Percentiles rank a stretch among this genome's conserved stretches.
Evolutionary conservation across 1,140 invertebrate species (phyloP).

Genomic region (Nixonia krombeini): DNA sequence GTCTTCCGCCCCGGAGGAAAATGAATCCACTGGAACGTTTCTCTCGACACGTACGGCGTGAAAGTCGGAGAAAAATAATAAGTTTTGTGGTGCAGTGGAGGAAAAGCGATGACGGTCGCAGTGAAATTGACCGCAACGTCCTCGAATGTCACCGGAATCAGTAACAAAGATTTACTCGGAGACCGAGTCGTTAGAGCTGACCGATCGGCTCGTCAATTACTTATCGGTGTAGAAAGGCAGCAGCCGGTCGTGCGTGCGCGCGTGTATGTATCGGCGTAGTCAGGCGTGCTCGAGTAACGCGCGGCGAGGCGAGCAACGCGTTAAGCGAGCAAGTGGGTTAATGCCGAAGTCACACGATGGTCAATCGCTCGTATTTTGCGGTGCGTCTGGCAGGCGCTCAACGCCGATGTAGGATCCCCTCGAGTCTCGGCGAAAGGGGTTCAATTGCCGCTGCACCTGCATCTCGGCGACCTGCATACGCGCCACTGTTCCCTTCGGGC

Average conservation of each 20-base stretch:
- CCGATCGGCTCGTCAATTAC: conserved; percentile 3
- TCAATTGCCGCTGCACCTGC: conserved; percentile 49
- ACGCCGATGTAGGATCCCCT: conserved; percentile 35
- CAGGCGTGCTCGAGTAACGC: conserved; percentile 15
- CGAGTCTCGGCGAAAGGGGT: conserved; percentile 48
- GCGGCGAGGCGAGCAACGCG: conserved; percentile 32
- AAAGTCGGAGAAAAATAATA: too few relatives aligned
- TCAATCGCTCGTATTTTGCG: conserved; percentile 48
- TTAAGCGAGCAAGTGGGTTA: conserved; percentile 49
- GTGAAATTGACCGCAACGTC: too few relatives aligned
- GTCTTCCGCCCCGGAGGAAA: too few relatives aligned
- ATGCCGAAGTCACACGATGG: conserved; percentile 45
- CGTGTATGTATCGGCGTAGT: not conserved
- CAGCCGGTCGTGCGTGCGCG: conserved; percentile 2
- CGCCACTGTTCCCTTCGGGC: conserved; percentile 49
- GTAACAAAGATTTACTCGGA: too few relatives aligned
- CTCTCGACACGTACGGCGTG: too few relatives aligned
- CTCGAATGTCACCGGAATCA: too few relatives aligned
- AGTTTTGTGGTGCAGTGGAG: too few relatives aligned
- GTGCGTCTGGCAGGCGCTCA: conserved; percentile 18
- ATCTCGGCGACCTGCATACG: conserved; percentile 46
- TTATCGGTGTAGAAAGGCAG: conserved; percentile 26
- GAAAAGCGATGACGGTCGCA: too few relatives aligned
- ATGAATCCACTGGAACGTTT: too few relatives aligned
- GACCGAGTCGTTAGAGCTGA: conserved; percentile 2